A percentile compares a stretch with the other conserved stretches of the same genome.
phyloP scores from a whole-genome alignment of 2,113 vertebrate genomes.

The Apodemus sylvaticus region DNA sequence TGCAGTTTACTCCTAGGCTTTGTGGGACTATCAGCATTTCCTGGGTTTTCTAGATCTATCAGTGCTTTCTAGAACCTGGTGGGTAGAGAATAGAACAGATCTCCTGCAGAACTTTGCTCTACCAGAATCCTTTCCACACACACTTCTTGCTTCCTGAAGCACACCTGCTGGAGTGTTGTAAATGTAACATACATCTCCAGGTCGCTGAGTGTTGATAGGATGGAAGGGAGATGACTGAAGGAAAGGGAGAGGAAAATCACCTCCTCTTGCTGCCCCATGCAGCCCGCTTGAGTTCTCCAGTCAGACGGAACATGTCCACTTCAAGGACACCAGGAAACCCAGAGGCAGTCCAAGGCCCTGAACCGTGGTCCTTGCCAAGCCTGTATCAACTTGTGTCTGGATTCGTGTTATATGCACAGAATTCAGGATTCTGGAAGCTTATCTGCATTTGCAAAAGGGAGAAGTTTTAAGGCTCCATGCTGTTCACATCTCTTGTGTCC shows the following conservation, averaged over 20 bases:
- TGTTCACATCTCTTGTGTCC: fast-evolving
- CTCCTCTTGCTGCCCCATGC: fast-evolving
- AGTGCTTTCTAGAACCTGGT: background rate
- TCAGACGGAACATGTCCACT: too few species aligned
- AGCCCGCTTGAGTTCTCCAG: background rate
- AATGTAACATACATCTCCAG: fast-evolving
- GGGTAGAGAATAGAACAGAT: background rate
- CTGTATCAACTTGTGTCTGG: background rate
- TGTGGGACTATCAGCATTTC: background rate
- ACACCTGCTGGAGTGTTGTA: fast-evolving
- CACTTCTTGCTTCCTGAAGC: fast-evolving
- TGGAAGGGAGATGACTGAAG: too few species aligned
- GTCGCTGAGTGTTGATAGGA: fast-evolving
- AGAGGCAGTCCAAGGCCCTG: background rate
- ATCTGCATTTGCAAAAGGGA: background rate
- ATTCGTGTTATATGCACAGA: background rate
- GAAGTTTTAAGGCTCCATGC: background rate
- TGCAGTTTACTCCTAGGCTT: fast-evolving
- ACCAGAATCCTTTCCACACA: background rate
- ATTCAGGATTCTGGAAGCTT: background rate
- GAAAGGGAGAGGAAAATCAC: background rate
- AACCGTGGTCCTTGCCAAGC: background rate
- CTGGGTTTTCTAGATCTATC: too few species aligned
- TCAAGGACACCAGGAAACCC: background rate
- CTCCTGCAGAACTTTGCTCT: background rate